Evolutionary conservation across 2,113 vertebrate genomes (phyloP).

Genomic region (Sebastes schlegelii): DNA sequence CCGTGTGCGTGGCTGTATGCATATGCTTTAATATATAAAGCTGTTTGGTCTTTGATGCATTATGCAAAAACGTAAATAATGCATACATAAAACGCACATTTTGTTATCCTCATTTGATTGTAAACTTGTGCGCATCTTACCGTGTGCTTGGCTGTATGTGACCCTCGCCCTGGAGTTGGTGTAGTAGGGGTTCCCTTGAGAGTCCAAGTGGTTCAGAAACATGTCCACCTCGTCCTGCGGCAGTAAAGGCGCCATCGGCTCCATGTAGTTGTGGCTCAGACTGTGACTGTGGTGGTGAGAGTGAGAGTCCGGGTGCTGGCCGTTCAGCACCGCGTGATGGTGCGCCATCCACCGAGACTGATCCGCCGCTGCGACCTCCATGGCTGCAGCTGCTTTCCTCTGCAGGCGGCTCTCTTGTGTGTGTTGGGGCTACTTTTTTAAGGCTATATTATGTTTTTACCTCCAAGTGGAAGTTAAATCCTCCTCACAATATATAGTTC

Average conservation of each 20-base stretch:
- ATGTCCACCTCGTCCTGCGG: slow-evolving; percentile 99
- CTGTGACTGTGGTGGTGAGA: slow-evolving; percentile 87
- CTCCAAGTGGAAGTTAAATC: slow-evolving; percentile 62
- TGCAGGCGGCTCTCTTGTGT: slow-evolving; percentile 18
- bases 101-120: too few species aligned
- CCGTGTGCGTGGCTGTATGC: too few species aligned
- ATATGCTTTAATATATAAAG: too few species aligned
- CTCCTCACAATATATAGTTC: slow-evolving; percentile 53
- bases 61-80: too few species aligned
- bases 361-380: slow-evolving; percentile 96
- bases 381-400: slow-evolving; percentile 58
- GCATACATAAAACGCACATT: too few species aligned
- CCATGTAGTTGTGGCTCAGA: slow-evolving; percentile 98
- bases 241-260: slow-evolving; percentile 95
- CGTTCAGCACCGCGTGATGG: slow-evolving; percentile 95
- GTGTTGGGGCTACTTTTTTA: slow-evolving; percentile 10
- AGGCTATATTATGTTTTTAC: slow-evolving; percentile 7
- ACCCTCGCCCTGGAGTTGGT: slow-evolving; percentile 95
- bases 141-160: slow-evolving; percentile 98
- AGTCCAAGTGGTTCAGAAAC: slow-evolving; percentile 99
- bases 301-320: slow-evolving; percentile 95
- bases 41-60: too few species aligned
- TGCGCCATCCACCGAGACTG: slow-evolving; percentile 99
- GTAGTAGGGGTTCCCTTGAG: slow-evolving; percentile 98
- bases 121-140: slow-evolving; percentile 77